These are phyloP conservation scores for Paratilapia polleni DNA, from an alignment of 2,113 vertebrate species.

Conservation along the genomic window DNA sequence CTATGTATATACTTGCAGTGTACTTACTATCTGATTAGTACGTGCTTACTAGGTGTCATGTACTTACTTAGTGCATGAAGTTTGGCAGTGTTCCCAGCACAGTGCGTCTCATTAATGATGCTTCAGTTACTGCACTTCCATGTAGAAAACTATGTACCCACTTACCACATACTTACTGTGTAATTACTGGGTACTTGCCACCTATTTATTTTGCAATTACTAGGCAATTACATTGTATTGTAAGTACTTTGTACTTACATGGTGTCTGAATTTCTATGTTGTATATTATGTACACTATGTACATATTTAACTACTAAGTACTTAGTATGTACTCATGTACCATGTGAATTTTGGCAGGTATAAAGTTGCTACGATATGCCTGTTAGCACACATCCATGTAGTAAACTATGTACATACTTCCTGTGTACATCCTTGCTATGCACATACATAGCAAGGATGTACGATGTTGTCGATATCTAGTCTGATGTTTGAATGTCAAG, in stretches of 20 bases:
- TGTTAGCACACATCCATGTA: no score
- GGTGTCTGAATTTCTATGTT: background rate
- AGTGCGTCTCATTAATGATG: background rate
- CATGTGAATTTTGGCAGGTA: no score
- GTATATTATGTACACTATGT: background rate
- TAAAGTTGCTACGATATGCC: no score
- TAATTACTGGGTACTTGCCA: background rate
- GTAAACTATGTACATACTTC: no score
- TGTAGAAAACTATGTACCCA: background rate
- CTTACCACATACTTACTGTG: background rate
- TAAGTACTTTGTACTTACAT: background rate
- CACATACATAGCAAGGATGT: no score
- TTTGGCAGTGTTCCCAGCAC: background rate
- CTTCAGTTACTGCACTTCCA: background rate
- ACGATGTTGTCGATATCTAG: no score
- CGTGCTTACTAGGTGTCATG: background rate
- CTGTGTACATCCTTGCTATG: no score
- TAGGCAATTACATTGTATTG: background rate
- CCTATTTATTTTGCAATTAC: background rate
- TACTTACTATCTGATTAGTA: no score
- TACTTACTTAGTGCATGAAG: background rate
- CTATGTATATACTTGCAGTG: no score
- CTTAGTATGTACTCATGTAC: background rate
- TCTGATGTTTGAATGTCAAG: no score
- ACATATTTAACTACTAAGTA: background rate